Evolutionary conservation across 37 sponge, comb jelly and placozoan species (phyloP).

Genomic region (Beroe ovata): DNA sequence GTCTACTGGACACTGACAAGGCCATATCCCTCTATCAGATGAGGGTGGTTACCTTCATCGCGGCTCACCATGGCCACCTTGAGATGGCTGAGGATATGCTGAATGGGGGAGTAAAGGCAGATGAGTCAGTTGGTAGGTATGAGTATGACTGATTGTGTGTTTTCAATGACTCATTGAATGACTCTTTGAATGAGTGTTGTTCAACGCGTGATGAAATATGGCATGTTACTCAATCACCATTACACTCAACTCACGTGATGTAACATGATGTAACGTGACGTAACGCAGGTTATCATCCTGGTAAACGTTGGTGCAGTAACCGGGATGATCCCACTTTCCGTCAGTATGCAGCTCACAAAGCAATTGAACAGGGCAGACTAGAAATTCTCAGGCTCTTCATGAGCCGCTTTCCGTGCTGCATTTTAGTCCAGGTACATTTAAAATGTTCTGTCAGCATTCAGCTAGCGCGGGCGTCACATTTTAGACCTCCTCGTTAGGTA

Average conservation of each 20-base stretch:
- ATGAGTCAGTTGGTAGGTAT: constrained; percentile 58
- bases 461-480: too few relatives aligned
- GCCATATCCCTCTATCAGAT: constrained; percentile 29
- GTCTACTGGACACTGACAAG: background rate
- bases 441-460: too few relatives aligned
- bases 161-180: too few relatives aligned
- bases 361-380: constrained; percentile 12
- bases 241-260: too few relatives aligned
- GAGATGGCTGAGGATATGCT: constrained; percentile 60
- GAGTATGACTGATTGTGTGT: too few relatives aligned
- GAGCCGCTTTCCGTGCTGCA: constrained; percentile 38
- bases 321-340: constrained; percentile 16
- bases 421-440: constrained; percentile 51
- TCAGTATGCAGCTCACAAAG: constrained; percentile 48
- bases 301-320: constrained; percentile 46
- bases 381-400: constrained; percentile 59
- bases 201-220: too few relatives aligned
- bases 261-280: too few relatives aligned
- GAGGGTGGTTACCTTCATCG: constrained; percentile 54
- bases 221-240: too few relatives aligned
- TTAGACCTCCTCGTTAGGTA: too few relatives aligned
- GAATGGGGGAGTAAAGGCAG: constrained; percentile 43
- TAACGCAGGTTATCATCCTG: constrained; percentile 60
- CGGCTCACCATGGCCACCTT: constrained; percentile 11
- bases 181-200: too few relatives aligned